Evolutionary conservation across 2,113 vertebrate species (phyloP).

Genomic region (Oryzias celebensis): DNA sequence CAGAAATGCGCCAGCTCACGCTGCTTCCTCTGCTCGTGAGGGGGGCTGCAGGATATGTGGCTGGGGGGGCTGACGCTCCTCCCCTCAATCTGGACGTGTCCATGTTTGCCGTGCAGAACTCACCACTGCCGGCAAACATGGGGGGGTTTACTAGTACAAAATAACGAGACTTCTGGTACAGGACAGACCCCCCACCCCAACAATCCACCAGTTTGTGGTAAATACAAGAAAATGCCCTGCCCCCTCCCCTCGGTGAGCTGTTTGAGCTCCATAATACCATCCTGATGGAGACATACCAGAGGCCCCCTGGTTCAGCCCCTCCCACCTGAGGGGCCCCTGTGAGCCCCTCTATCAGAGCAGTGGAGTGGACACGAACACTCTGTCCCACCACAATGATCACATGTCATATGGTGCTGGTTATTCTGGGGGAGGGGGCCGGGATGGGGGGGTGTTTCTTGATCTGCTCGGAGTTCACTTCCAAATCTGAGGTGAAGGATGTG

Average conservation of each 20-base stretch:
- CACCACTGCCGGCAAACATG: not conserved
- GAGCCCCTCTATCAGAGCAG: conserved; percentile 58
- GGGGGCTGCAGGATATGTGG: conserved; percentile 28
- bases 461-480: too few species aligned
- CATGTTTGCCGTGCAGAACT: conserved; percentile 18
- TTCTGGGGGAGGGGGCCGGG: conserved; percentile 25
- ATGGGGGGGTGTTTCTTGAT: conserved; percentile 13
- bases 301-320: conserved; percentile 59
- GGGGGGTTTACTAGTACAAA: too few species aligned
- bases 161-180: too few species aligned
- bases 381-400: conserved; percentile 26
- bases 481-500: too few species aligned
- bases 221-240: too few species aligned
- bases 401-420: conserved; percentile 24
- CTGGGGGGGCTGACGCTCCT: conserved; percentile 41
- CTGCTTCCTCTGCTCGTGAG: conserved; percentile 1
- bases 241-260: conserved; percentile 15
- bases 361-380: conserved; percentile 24
- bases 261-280: conserved; percentile 56
- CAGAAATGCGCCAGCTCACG: conserved; percentile 16
- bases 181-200: too few species aligned
- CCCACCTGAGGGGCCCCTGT: conserved; percentile 56
- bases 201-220: too few species aligned
- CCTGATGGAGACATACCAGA: conserved; percentile 68
- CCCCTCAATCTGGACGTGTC: conserved; percentile 37